Conservation (phyloP, 2,888 invertebrate species). For the Lagria hirta region DNA sequence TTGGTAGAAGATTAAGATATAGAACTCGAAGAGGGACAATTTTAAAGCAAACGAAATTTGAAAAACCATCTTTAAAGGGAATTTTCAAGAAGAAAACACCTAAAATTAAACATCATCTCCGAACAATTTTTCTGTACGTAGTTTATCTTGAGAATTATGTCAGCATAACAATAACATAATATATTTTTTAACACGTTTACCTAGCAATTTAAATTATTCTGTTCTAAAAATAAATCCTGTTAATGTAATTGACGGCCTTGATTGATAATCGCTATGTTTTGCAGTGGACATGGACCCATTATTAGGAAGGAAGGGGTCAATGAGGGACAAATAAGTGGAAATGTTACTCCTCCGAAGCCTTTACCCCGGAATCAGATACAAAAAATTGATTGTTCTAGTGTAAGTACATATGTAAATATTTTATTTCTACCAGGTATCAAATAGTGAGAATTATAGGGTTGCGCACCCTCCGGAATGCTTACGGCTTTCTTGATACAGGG, state of each 20-base stretch:
- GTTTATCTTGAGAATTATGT: slow-evolving; percentile 8
- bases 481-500: too few relatives aligned
- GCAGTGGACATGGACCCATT: slow-evolving; percentile 9
- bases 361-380: too few relatives aligned
- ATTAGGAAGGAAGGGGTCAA: slow-evolving; percentile 4
- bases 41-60: slow-evolving; percentile 38
- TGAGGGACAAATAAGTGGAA: slow-evolving; percentile 2
- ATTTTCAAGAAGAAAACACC: slow-evolving; percentile 47
- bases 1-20: slow-evolving; percentile 43
- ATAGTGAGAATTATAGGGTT: too few relatives aligned
- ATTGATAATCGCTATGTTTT: slow-evolving; percentile 12
- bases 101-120: slow-evolving; percentile 49
- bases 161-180: too few relatives aligned
- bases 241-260: slow-evolving; percentile 21
- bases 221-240: slow-evolving; percentile 19
- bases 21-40: slow-evolving; percentile 38
- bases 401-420: too few relatives aligned
- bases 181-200: too few relatives aligned
- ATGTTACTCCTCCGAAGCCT: too few relatives aligned
- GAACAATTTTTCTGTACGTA: slow-evolving; percentile 51
- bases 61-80: slow-evolving; percentile 41
- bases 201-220: too few relatives aligned
- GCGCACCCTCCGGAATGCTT: too few relatives aligned
- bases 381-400: too few relatives aligned
- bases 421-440: too few relatives aligned